Evolutionary conservation across 1,140 invertebrate species (phyloP).

Genomic region (Aphaenogaster rudis): DNA sequence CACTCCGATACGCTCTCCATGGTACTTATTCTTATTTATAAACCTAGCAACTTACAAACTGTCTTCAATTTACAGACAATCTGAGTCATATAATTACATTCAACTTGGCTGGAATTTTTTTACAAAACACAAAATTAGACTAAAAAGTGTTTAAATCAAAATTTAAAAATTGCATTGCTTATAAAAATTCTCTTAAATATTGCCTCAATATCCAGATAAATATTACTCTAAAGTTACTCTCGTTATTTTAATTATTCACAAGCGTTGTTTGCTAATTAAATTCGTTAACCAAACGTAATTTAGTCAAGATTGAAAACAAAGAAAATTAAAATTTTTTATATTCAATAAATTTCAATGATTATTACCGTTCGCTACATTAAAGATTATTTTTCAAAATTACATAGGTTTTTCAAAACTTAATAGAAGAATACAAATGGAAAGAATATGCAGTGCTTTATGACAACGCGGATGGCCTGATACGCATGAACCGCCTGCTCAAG

Average conservation of each 20-base stretch:
- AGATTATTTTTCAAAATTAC: neutral
- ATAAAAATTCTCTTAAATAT: neutral
- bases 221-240: neutral
- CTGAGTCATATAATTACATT: neutral
- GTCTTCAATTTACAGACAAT: neutral
- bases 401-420: conserved; percentile 91
- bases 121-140: neutral
- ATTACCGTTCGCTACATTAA: neutral
- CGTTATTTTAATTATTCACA: neutral
- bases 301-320: neutral
- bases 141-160: neutral
- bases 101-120: neutral
- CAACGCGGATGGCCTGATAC: conserved; percentile 91
- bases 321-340: neutral
- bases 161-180: neutral
- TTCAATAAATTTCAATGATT: neutral
- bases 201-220: conserved; percentile 12
- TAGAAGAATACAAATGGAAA: conserved; percentile 93
- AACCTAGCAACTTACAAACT: neutral
- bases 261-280: neutral
- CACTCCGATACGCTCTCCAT: conserved; percentile 90
- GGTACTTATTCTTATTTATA: conserved; percentile 78
- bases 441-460: conserved; percentile 96
- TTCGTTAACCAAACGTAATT: neutral
- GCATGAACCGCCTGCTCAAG: conserved; percentile 92